Evolutionary conservation across 2,888 invertebrate species (phyloP).

Genomic region (Athrips mouffetella): DNA sequence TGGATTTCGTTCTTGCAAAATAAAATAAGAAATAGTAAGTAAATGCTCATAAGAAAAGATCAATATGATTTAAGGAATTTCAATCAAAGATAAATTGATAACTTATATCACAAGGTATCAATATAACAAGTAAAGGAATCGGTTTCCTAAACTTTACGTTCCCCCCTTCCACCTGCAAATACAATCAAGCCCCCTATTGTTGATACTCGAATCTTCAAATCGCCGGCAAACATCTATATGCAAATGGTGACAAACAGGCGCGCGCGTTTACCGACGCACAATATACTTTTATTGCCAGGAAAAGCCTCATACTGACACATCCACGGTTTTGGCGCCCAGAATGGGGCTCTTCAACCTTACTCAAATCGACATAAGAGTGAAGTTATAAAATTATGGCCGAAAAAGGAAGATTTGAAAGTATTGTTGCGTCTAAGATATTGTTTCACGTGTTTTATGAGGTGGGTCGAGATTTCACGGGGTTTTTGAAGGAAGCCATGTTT

Average conservation of each 20-base stretch:
- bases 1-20: too few species aligned
- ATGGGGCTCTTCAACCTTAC: background rate
- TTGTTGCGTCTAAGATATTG: constrained; percentile 57
- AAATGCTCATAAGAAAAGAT: too few species aligned
- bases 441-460: constrained; percentile 77
- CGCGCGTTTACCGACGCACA: constrained; percentile 72
- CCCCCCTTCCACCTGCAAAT: constrained; percentile 10
- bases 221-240: constrained; percentile 61
- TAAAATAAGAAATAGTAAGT: too few species aligned
- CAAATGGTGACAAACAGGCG: constrained; percentile 75
- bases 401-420: constrained; percentile 24
- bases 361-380: background rate
- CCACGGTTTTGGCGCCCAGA: constrained; percentile 19
- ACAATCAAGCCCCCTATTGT: constrained; percentile 11
- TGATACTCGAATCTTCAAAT: constrained; percentile 29
- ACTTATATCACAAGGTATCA: background rate
- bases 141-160: background rate
- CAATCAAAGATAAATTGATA: background rate
- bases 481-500: constrained; percentile 51
- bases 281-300: constrained; percentile 75
- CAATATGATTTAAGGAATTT: too few species aligned
- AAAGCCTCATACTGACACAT: constrained; percentile 54
- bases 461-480: constrained; percentile 68
- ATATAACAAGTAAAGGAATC: background rate
- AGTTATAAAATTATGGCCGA: background rate